Base-by-base conservation (phyloP, 2,797 vertebrate genomes). In the Telmatherina bonti region DNA sequence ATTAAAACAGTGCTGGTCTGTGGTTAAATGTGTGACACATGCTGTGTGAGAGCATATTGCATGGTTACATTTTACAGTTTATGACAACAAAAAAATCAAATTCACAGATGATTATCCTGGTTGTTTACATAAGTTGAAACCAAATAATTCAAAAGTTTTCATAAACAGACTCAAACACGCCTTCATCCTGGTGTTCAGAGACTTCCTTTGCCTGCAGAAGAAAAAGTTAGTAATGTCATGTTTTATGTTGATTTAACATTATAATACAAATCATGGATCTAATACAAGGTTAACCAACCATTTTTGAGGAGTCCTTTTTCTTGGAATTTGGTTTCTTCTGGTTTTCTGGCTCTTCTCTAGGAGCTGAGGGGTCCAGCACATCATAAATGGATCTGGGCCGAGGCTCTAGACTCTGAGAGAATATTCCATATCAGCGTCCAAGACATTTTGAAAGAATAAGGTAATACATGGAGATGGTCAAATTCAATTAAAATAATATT, bases 321-420 rank as follows among this genome's bases (percentile, higher is more conserved):
- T 67, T 67, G 29, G 31, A 18, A 70, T 81, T 73, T 2, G 33
- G 45, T 70, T 75, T 67, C 2, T 13, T 52, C 60, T 73, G 35
- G 9, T 76, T 29, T 1, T 38, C 16, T 38, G 72, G 55, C 15
- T 78, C 36, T 60, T 9, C 24, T 8, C 22, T 77, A 26, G 49
- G 63, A 69, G 59, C 67, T 27, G 85, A 82, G 57, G 2, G 69
- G 56, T 92, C 79, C 72, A 95, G 45, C 29, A 85, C 91, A 9
- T 91, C 92, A 81, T 95, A 95, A 82, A 95, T 81, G 13, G 94
- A 94, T 36, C 70, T 53, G 30, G 92, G 63, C 15, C 81, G 86
- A 75, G 78, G 1, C 31, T 91, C 85, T 1, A 95, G 89, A 60
- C 83, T 87, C 94, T 95, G 74, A 62, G 35, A 84, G 7, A 81